phyloP scores from a whole-genome alignment of 1,140 invertebrate species.

The Leptinotarsa lineolata region DNA sequence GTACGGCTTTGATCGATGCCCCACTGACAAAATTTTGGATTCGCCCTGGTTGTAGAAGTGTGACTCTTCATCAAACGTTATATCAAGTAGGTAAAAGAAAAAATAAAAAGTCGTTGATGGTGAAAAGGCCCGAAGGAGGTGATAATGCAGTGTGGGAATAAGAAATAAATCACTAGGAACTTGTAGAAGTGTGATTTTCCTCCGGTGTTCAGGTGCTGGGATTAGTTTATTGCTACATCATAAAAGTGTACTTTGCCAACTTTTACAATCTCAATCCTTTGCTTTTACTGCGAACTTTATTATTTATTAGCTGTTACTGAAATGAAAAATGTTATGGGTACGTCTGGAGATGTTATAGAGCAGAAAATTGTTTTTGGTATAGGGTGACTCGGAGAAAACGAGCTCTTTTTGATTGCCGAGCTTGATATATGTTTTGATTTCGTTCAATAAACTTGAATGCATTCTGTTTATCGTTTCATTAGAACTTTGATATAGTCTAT shows the following conservation, averaged over 20 bases:
- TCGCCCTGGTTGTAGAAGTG: conserved; percentile 16
- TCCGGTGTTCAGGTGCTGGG: conserved; percentile 39
- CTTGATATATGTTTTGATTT: not conserved
- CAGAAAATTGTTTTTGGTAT: conserved; percentile 16
- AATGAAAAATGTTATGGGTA: conserved; percentile 24
- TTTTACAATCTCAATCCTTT: conserved; percentile 33
- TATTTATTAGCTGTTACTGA: conserved; percentile 32
- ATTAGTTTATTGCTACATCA: conserved; percentile 42
- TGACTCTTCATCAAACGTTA: conserved; percentile 29
- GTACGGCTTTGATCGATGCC: no score
- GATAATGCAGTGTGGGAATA: conserved; percentile 37
- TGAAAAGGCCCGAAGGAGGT: conserved; percentile 8
- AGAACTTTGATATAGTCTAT: no score
- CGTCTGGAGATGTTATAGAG: conserved; percentile 4
- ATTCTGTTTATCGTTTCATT: no score
- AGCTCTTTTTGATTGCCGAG: not conserved
- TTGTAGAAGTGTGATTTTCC: conserved; percentile 42
- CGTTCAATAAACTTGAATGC: no score
- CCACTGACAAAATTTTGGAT: no score
- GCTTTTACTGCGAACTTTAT: conserved; percentile 32
- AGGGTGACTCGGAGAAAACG: not conserved
- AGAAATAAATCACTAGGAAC: conserved; percentile 40
- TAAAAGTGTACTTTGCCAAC: conserved; percentile 41
- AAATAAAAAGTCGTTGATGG: conserved; percentile 2
- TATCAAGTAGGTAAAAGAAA: conserved; percentile 34